Percentiles rank a stretch among this genome's conserved stretches.
Evolutionary conservation across 2,888 invertebrate genomes (phyloP).

Genomic region (Diarsia brunnea): DNA sequence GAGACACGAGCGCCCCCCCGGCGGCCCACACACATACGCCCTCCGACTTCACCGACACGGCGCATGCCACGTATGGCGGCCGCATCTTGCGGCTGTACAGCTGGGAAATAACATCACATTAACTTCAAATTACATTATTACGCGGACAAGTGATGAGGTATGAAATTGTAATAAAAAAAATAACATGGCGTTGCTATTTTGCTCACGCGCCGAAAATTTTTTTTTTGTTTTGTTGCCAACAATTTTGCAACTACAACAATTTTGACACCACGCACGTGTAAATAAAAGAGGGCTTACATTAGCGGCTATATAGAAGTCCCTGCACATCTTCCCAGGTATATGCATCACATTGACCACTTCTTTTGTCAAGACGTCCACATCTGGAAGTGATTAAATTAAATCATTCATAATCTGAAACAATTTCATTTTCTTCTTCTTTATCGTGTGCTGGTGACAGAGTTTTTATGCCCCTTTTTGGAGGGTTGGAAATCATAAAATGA

Average conservation of each 20-base stretch:
- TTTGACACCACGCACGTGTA: neutral
- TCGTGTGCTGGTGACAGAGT: too few relatives aligned
- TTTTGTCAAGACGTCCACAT: slow-evolving; percentile 75
- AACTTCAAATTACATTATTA: neutral
- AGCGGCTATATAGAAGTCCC: slow-evolving; percentile 79
- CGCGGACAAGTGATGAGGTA: neutral
- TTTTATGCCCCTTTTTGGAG: too few relatives aligned
- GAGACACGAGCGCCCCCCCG: slow-evolving; percentile 76
- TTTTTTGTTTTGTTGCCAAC: neutral
- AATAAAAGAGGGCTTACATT: slow-evolving; percentile 74
- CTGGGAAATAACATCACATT: slow-evolving; percentile 61
- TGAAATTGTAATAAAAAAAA: neutral
- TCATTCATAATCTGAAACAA: neutral
- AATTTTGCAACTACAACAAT: neutral
- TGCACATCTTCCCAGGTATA: slow-evolving; percentile 77
- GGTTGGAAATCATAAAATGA: too few relatives aligned
- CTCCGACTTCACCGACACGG: slow-evolving; percentile 67
- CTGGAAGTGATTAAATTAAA: slow-evolving; percentile 69
- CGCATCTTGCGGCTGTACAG: slow-evolving; percentile 78
- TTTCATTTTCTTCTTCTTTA: too few relatives aligned
- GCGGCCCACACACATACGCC: slow-evolving; percentile 81
- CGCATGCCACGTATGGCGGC: slow-evolving; percentile 81
- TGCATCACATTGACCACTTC: slow-evolving; percentile 78
- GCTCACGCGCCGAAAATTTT: neutral
- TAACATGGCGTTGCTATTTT: neutral